Evolutionary conservation across 2,113 vertebrate genomes (phyloP).

Genomic region (Noctilio leporinus): DNA sequence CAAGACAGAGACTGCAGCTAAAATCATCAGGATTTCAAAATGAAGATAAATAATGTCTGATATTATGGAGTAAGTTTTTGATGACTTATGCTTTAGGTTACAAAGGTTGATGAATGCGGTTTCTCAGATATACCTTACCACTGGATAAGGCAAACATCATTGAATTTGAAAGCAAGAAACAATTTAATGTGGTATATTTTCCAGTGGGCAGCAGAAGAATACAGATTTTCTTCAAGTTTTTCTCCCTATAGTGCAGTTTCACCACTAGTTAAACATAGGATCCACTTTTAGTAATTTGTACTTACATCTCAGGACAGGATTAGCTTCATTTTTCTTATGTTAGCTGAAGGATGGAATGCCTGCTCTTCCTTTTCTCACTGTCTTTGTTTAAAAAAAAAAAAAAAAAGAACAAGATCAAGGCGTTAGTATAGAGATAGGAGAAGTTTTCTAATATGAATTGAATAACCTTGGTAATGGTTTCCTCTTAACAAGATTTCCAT

Average conservation of each 20-base stretch:
- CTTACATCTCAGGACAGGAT: slow-evolving; percentile 11
- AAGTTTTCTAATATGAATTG: not conserved
- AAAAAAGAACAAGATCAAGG: not conserved
- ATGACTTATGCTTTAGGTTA: not conserved
- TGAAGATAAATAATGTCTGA: not conserved
- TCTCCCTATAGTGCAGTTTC: not conserved
- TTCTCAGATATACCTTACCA: not conserved
- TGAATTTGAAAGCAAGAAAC: not conserved
- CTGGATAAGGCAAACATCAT: not conserved
- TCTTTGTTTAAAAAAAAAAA: not conserved
- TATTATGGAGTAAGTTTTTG: not conserved
- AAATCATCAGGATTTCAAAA: slow-evolving; percentile 20
- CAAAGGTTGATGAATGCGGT: not conserved
- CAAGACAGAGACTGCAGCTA: not conserved
- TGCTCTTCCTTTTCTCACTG: not conserved
- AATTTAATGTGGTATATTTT: not conserved
- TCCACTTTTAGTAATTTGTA: not conserved
- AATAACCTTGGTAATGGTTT: not conserved
- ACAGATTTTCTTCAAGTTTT: not conserved
- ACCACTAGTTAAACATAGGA: not conserved
- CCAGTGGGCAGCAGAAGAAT: not conserved
- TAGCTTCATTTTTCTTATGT: not conserved
- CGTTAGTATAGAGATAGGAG: not conserved
- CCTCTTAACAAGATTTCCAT: not conserved
- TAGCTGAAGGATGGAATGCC: not conserved